phyloP scores from a whole-genome alignment of 2,888 invertebrate genomes.

The Mesodorylaimus sp. region DNA sequence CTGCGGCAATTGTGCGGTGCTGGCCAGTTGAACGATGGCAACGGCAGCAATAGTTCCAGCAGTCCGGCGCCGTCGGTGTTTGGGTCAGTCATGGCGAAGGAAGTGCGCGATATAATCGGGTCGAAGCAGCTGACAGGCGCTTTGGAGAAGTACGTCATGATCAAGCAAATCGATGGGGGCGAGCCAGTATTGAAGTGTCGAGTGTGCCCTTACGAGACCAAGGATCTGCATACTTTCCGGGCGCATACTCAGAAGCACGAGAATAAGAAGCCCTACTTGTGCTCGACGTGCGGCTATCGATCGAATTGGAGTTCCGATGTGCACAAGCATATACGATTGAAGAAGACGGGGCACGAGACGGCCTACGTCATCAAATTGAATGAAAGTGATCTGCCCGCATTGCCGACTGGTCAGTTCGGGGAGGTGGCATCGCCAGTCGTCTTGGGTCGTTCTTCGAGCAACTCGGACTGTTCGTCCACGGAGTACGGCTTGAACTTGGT shows the following conservation, averaged over 20 bases:
- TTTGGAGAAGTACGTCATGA: background rate
- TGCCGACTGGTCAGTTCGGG: background rate
- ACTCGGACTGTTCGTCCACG: background rate
- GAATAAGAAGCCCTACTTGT: conserved; percentile 77
- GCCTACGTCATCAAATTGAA: conserved; percentile 5
- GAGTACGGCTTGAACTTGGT: background rate
- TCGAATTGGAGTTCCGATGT: conserved; percentile 96
- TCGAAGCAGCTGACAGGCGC: background rate
- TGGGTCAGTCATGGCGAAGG: background rate
- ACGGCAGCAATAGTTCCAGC: too few species aligned
- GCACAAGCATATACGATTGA: conserved; percentile 77
- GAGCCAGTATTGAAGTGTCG: background rate
- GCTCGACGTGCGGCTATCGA: conserved; percentile 69
- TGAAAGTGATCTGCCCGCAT: background rate
- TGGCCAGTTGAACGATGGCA: too few species aligned
- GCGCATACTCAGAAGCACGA: conserved; percentile 80
- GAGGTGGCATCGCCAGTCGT: background rate
- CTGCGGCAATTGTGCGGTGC: too few species aligned
- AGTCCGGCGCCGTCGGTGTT: too few species aligned
- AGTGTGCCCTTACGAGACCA: conserved; percentile 4
- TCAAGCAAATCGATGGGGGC: background rate
- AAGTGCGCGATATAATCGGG: background rate
- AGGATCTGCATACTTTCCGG: conserved; percentile 44
- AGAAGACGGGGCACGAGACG: conserved; percentile 30
- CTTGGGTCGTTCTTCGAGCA: background rate